These are phyloP conservation scores for Rynchops niger DNA, from an alignment of 2,113 vertebrate genomes.

Conservation along the genomic window DNA sequence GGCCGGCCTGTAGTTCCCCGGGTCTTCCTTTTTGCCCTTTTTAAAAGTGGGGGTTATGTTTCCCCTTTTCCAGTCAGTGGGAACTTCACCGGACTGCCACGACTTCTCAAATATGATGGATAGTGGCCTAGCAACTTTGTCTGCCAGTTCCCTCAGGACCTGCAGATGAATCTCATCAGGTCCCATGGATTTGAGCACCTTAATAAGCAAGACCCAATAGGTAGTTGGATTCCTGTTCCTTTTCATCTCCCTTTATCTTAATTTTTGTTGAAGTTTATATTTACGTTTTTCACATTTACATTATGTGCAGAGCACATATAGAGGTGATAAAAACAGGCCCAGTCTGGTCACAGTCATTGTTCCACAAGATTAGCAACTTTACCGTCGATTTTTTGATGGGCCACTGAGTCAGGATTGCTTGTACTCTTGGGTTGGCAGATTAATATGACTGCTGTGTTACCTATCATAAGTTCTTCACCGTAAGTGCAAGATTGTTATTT, in stretches of 20 bases:
- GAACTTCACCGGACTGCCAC: too few relatives aligned
- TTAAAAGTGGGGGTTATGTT: too few relatives aligned
- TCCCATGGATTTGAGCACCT: too few relatives aligned
- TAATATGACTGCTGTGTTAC: neutral
- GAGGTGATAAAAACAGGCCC: neutral
- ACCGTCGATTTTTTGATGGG: neutral
- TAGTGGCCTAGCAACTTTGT: too few relatives aligned
- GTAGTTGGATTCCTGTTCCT: neutral
- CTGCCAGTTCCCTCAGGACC: too few relatives aligned
- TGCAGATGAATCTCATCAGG: too few relatives aligned
- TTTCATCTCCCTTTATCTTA: neutral
- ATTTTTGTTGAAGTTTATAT: neutral
- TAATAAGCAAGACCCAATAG: neutral
- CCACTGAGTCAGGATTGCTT: neutral
- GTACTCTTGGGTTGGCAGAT: neutral
- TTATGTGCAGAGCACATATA: neutral
- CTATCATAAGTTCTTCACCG: neutral
- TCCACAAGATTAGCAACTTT: neutral
- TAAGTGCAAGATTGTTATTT: neutral
- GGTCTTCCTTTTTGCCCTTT: too few relatives aligned
- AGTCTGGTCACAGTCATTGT: neutral
- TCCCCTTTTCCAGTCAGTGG: too few relatives aligned
- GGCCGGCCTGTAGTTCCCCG: too few relatives aligned
- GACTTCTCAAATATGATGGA: too few relatives aligned
- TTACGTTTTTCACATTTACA: neutral